Conservation (phyloP, 1,140 invertebrate genomes). For the Drosophila ambigua region DNA sequence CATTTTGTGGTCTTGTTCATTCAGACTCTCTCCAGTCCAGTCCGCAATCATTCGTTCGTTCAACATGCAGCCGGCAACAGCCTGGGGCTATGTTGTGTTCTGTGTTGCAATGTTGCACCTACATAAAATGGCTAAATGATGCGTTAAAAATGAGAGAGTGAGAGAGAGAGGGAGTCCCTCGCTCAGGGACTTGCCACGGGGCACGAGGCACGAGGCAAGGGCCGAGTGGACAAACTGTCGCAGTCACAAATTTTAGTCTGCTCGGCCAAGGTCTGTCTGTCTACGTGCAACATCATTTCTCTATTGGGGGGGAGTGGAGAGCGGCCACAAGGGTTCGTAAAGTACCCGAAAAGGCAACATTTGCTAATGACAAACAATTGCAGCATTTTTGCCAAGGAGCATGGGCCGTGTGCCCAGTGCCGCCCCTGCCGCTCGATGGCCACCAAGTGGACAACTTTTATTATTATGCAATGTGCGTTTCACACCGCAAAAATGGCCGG, state of each 20-base stretch:
- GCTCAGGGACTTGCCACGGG: constrained; percentile 15
- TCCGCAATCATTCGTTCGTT: constrained; percentile 49
- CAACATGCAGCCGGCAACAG: constrained; percentile 43
- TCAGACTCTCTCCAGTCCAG: neutral
- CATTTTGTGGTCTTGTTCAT: constrained; percentile 54
- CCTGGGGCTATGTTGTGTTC: constrained; percentile 46
- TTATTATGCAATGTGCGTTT: constrained; percentile 77
- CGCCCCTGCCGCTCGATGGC: constrained; percentile 2
- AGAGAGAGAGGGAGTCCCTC: neutral
- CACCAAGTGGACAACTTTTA: constrained; percentile 45
- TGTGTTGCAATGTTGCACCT: constrained; percentile 59
- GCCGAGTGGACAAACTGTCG: constrained; percentile 61
- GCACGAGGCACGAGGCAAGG: neutral
- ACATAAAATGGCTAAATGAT: constrained; percentile 75
- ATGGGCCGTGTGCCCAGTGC: constrained; percentile 10
- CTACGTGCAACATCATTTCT: constrained; percentile 23
- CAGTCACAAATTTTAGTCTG: constrained; percentile 76
- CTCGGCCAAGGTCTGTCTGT: constrained; percentile 37
- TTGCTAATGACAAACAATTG: constrained; percentile 79
- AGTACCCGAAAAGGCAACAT: constrained; percentile 71
- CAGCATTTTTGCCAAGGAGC: constrained; percentile 13
- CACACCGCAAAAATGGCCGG: constrained; percentile 31
- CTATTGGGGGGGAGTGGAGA: neutral
- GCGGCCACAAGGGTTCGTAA: constrained; percentile 46
- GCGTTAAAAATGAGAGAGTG: constrained; percentile 59